Conservation (phyloP, 1,140 invertebrate species). For the Brachionus plicatilis region DNA sequence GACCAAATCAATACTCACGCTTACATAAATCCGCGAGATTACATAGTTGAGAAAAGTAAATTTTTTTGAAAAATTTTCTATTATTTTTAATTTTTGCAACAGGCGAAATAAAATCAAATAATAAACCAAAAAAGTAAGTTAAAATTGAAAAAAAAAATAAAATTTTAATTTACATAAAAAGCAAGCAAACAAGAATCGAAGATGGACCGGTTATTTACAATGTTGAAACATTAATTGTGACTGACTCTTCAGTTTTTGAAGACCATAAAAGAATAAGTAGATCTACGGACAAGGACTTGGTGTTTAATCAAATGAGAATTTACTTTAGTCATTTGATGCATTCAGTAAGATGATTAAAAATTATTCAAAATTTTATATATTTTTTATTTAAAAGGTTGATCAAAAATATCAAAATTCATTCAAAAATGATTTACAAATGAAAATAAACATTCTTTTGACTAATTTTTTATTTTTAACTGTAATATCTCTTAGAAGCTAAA, state of each 20-base stretch:
- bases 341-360: background rate
- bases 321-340: constrained; percentile 7
- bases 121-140: background rate
- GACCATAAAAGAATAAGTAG: background rate
- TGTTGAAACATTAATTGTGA: constrained; percentile 6
- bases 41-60: background rate
- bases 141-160: background rate
- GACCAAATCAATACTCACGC: background rate
- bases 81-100: background rate
- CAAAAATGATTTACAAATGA: background rate
- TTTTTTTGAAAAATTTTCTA: background rate
- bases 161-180: too few species aligned
- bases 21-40: background rate
- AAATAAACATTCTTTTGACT: background rate
- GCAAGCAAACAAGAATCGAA: background rate
- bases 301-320: constrained; percentile 22
- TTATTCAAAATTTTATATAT: too few species aligned
- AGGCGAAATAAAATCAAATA: background rate
- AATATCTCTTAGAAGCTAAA: background rate
- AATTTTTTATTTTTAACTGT: background rate
- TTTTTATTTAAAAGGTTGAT: background rate
- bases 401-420: constrained; percentile 28
- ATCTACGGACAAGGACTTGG: background rate
- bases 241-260: constrained; percentile 3
- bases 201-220: background rate